Evolutionary conservation across 2,113 vertebrate genomes (phyloP), one percentile per base, ranked within the genome.

Genomic region (Seriola dumerili): DNA sequence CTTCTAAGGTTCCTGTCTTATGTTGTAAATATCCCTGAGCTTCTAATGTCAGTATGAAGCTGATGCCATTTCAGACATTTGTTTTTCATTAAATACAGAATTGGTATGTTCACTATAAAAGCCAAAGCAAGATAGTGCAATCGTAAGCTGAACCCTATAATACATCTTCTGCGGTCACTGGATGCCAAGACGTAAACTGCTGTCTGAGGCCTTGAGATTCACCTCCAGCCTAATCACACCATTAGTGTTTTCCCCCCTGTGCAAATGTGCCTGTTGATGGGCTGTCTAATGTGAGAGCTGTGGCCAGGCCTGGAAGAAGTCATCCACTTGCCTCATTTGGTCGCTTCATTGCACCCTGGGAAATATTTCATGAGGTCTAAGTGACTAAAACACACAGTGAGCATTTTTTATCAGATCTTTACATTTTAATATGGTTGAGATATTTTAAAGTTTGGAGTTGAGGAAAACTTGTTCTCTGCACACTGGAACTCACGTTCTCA

Each of bases 361-460:
- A 95, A 95, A 95, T 95, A 92, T 94, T 95, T 96, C 90, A 95
- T 95, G 94, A 94, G 92, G 83, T 90, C 90, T 95, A 96, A 96
- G 94, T 96, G 94, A 94, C 94, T 95, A 92, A 95, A 95, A 93
- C 92, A 93, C 34, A 83, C 89, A 81, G 91, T 88, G 88, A 91
- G 90, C 91, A 91, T 94, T 95, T 94, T 94, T 91, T 83, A 93
- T 93, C 85, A 88, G 89, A 92, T 90, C 90, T 93, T 93, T 92
- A 84, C 87, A 91, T 93, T 94, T 94, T 93, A 93, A 95, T 94
- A 93, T 89, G 88, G 90, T 90, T 77, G 77, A 86, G 86, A 90
- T 91, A 78, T 90, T 86, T 88, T 59, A 93, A 94, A 88, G 88
- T 90, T 87, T 74, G 66, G 86, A 84, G 85, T 78, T 72, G 44